phyloP scores from a whole-genome alignment of 2,888 invertebrate genomes.

The Nineta flava region DNA sequence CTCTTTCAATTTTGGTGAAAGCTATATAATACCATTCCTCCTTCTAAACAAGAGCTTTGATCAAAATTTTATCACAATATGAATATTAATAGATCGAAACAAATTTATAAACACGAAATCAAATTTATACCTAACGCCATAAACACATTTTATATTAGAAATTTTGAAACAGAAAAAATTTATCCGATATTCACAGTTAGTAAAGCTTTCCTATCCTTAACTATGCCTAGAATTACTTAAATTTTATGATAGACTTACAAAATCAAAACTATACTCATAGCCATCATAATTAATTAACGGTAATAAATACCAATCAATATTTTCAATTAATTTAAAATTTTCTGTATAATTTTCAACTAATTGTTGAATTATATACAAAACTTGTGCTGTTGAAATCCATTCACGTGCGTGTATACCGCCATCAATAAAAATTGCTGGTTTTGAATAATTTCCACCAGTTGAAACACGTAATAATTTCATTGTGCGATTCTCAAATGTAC shows the following conservation, averaged over 20 bases:
- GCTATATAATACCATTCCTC: no score
- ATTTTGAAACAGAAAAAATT: neutral
- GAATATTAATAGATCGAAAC: no score
- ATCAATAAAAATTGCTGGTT: constrained; percentile 36
- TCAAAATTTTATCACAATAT: no score
- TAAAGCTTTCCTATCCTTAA: neutral
- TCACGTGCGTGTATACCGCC: constrained; percentile 49
- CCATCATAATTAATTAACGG: constrained; percentile 59
- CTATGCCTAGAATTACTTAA: no score
- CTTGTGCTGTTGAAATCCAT: constrained; percentile 46
- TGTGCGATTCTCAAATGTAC: constrained; percentile 25
- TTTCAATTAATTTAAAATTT: constrained; percentile 32
- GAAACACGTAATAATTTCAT: constrained; percentile 28
- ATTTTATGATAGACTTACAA: constrained; percentile 24
- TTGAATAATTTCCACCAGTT: constrained; percentile 16
- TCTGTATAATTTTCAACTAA: constrained; percentile 33
- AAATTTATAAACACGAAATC: no score
- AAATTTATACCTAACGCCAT: no score
- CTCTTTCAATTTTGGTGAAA: no score
- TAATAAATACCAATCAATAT: constrained; percentile 46
- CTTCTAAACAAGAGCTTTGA: no score
- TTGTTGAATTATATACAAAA: constrained; percentile 39
- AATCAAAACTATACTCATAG: constrained; percentile 41
- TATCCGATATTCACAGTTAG: neutral
- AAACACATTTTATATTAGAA: no score